Percentiles rank a stretch among this genome's conserved stretches.
Conservation (phyloP, 2,888 invertebrate species). For the Stramonita haemastoma region DNA sequence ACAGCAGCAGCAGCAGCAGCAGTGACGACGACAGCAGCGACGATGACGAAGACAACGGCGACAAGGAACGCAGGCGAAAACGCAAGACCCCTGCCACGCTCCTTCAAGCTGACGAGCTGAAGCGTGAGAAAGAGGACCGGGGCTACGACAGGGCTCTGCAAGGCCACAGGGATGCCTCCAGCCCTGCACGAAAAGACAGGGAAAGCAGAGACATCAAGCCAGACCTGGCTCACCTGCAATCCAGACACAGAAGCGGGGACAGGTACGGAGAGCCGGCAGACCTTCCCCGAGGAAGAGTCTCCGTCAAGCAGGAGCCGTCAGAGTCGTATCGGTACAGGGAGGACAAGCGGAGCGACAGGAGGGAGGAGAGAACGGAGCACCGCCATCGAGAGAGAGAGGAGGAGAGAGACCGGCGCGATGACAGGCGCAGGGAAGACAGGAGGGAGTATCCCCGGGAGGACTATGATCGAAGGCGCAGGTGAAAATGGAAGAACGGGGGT, state of each 20-base stretch:
- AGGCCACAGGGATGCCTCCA: background rate
- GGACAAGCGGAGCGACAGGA: background rate
- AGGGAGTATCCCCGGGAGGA: background rate
- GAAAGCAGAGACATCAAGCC: background rate
- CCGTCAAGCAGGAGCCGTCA: background rate
- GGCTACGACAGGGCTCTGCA: constrained; percentile 54
- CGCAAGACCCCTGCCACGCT: background rate
- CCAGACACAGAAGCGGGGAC: background rate
- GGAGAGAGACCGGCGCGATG: background rate
- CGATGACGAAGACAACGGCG: constrained; percentile 28
- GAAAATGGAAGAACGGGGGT: background rate
- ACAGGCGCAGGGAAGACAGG: constrained; percentile 2
- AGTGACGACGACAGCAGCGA: background rate
- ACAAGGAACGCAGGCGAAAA: background rate
- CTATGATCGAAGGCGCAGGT: constrained; percentile 23
- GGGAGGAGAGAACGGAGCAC: background rate
- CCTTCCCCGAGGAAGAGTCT: background rate
- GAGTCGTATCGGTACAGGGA: constrained; percentile 13
- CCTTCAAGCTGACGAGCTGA: constrained; percentile 46
- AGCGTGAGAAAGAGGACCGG: constrained; percentile 57
- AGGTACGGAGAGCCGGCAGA: constrained; percentile 7
- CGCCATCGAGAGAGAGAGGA: background rate
- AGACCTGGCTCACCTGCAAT: background rate
- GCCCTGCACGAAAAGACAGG: background rate
- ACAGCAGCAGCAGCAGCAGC: constrained; percentile 24